Evolutionary conservation across 2,797 vertebrate genomes (phyloP).

Genomic region (Notamacropus eugenii): DNA sequence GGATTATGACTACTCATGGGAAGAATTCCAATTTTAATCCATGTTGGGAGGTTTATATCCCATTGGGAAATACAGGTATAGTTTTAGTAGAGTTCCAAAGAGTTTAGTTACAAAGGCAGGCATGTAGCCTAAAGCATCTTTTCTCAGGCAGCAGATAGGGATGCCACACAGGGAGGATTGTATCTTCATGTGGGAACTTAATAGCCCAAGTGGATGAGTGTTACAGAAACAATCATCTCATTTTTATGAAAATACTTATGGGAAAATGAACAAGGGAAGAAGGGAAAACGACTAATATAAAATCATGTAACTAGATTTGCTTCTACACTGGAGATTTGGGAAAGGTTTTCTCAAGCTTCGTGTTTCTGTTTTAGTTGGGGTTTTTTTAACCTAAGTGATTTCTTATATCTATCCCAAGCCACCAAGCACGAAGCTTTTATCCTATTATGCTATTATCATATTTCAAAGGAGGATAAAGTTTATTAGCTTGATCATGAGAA

Average conservation of each 20-base stretch:
- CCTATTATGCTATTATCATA: background rate
- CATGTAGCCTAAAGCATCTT: background rate
- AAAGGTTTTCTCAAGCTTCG: background rate
- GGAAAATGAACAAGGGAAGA: slow-evolving; percentile 52
- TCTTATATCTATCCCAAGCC: background rate
- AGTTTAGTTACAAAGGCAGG: background rate
- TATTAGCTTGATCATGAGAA: background rate
- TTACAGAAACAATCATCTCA: slow-evolving; percentile 44
- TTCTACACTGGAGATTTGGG: background rate
- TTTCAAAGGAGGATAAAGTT: background rate
- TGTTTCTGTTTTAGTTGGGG: background rate
- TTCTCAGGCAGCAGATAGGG: background rate
- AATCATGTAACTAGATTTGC: slow-evolving; percentile 35
- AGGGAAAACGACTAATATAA: background rate
- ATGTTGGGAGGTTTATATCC: background rate
- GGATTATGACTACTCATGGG: background rate
- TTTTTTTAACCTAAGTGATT: background rate
- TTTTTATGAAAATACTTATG: slow-evolving; percentile 65
- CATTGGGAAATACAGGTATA: background rate
- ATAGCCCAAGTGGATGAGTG: slow-evolving; percentile 57
- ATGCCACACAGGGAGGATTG: slow-evolving; percentile 13
- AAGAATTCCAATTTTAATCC: background rate
- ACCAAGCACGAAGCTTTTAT: background rate
- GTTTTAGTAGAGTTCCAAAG: background rate
- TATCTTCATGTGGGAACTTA: slow-evolving; percentile 42